phyloP scores from a whole-genome alignment of 2,888 invertebrate species.

The Drosophila eohydei region DNA sequence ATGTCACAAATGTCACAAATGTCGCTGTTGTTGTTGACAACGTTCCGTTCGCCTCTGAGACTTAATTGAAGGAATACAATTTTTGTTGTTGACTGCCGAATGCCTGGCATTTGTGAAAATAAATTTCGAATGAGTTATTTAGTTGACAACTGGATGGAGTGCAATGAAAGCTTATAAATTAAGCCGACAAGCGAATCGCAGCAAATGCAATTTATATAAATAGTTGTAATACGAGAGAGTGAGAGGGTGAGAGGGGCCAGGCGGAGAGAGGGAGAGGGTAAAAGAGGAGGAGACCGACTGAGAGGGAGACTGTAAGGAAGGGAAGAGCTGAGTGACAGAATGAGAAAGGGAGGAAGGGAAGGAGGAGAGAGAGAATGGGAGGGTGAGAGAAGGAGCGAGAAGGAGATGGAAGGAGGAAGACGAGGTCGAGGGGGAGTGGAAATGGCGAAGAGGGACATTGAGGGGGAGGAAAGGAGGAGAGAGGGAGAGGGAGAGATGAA shows the following conservation, averaged over 20 bases:
- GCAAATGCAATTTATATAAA: constrained; percentile 8
- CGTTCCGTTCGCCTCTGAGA: constrained; percentile 13
- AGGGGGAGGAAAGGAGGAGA: background rate
- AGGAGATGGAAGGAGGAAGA: background rate
- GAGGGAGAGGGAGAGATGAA: background rate
- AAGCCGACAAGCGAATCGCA: background rate
- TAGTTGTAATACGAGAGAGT: background rate
- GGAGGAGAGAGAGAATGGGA: too few relatives aligned
- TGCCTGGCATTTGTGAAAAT: constrained; percentile 13
- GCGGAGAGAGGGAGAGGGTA: too few relatives aligned
- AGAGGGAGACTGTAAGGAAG: background rate
- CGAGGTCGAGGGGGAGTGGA: too few relatives aligned
- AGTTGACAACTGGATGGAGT: constrained; percentile 1
- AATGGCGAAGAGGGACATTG: too few relatives aligned
- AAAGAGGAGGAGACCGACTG: too few relatives aligned
- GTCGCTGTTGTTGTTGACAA: constrained; percentile 16
- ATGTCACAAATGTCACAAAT: constrained; percentile 16
- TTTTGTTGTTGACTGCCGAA: constrained; percentile 14
- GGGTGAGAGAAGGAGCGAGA: background rate
- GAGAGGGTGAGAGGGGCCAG: background rate
- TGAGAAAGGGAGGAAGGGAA: too few relatives aligned
- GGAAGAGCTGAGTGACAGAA: too few relatives aligned
- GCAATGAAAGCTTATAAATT: constrained; percentile 4
- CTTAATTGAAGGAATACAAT: constrained; percentile 40
- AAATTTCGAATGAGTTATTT: constrained; percentile 18